Percentiles rank a stretch among this genome's conserved stretches.
These are phyloP conservation scores for Gasterosteus aculeatus DNA, from an alignment of 2,113 vertebrate genomes.

Conservation along the genomic window DNA sequence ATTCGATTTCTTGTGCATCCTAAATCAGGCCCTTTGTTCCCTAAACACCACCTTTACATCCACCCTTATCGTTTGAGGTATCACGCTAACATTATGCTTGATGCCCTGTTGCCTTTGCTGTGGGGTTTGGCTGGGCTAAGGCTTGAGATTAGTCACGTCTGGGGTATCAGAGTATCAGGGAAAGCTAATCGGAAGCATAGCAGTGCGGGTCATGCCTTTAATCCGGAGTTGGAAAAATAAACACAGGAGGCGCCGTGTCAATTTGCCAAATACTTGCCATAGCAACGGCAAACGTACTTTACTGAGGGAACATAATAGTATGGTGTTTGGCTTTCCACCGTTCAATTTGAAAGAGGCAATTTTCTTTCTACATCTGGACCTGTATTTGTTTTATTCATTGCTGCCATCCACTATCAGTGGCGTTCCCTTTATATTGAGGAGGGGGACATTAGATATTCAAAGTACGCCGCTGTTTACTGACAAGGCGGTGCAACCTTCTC, in stretches of 20 bases:
- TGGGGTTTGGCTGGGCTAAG: not conserved
- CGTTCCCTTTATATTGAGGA: constrained; percentile 43
- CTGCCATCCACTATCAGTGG: constrained; percentile 58
- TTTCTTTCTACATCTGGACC: constrained; percentile 44
- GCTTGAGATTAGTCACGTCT: not conserved
- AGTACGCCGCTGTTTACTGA: constrained; percentile 69
- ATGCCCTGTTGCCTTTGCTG: not conserved
- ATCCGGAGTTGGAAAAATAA: not conserved
- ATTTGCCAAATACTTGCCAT: not conserved
- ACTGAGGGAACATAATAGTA: not conserved
- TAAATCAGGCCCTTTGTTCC: not conserved
- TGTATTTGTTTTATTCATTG: constrained; percentile 53
- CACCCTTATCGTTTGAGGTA: not conserved
- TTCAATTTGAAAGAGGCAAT: constrained; percentile 58
- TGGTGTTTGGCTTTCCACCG: constrained; percentile 20
- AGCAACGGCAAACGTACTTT: not conserved
- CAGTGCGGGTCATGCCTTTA: not conserved
- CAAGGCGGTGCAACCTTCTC: constrained; percentile 61
- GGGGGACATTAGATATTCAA: constrained; percentile 73
- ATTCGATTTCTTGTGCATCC: not conserved
- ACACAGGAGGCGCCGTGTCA: not conserved
- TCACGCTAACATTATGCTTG: not conserved
- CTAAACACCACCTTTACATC: not conserved
- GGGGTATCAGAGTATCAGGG: not conserved
- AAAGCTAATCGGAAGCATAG: not conserved